Conservation (phyloP, 2,888 invertebrate genomes). For the Pandemis corylana region DNA sequence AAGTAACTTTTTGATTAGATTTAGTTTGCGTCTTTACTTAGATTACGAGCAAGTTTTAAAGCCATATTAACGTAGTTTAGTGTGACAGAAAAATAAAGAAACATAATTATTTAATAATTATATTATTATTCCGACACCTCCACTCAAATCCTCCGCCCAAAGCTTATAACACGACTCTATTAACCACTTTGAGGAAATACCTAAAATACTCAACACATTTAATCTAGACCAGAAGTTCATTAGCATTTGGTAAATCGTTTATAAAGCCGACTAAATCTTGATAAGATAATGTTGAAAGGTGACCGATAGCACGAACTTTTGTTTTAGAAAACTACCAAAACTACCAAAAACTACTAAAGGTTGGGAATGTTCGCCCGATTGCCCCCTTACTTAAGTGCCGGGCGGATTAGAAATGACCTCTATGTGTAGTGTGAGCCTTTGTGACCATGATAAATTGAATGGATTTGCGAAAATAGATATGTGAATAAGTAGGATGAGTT, state of each 20-base stretch:
- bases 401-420: constrained; percentile 73
- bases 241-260: constrained; percentile 46
- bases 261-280: constrained; percentile 46
- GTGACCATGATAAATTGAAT: neutral
- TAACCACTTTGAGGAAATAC: neutral
- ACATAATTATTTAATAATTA: too few species aligned
- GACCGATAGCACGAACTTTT: constrained; percentile 59
- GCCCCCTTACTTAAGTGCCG: constrained; percentile 81
- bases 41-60: too few species aligned
- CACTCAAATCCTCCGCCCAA: neutral
- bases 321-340: constrained; percentile 51
- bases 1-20: too few species aligned
- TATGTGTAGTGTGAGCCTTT: constrained; percentile 62
- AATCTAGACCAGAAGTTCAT: constrained; percentile 42
- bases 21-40: too few species aligned
- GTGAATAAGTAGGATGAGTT: neutral
- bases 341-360: constrained; percentile 72
- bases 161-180: neutral
- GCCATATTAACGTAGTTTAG: too few species aligned
- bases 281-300: constrained; percentile 50
- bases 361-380: constrained; percentile 74
- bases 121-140: too few species aligned
- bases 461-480: neutral
- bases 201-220: constrained; percentile 28
- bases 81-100: too few species aligned